A percentile compares a stretch with the other conserved stretches of the same genome.
phyloP scores from a whole-genome alignment of 2,888 invertebrate genomes.

The Poecilus cupreus region DNA sequence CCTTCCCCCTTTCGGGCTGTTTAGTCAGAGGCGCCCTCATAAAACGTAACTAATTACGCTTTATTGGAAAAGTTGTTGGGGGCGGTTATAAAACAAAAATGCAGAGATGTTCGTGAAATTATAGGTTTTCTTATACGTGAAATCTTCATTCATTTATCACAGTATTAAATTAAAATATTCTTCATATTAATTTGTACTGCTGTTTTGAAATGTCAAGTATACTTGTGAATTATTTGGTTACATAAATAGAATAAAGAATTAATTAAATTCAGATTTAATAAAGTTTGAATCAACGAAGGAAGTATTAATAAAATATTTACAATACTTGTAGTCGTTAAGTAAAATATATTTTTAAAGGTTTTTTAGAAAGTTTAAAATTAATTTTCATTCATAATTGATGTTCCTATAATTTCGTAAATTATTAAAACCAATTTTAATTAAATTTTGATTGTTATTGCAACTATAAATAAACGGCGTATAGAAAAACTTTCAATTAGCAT shows the following conservation, averaged over 20 bases:
- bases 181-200: too few relatives aligned
- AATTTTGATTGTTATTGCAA: background rate
- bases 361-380: background rate
- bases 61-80: slow-evolving; percentile 48
- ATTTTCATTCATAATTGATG: background rate
- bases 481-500: background rate
- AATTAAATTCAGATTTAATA: background rate
- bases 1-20: background rate
- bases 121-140: too few relatives aligned
- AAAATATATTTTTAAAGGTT: background rate
- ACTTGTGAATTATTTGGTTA: background rate
- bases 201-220: too few relatives aligned
- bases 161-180: too few relatives aligned
- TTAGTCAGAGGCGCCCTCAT: background rate
- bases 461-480: background rate
- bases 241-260: background rate
- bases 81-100: too few relatives aligned
- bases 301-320: too few relatives aligned
- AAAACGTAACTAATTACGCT: slow-evolving; percentile 47
- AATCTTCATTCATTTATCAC: too few relatives aligned
- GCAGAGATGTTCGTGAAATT: too few relatives aligned
- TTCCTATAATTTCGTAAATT: background rate
- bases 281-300: background rate
- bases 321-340: too few relatives aligned
- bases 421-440: background rate